Conservation (phyloP, 1,140 invertebrate species). For the Leptopilina clavipes region DNA sequence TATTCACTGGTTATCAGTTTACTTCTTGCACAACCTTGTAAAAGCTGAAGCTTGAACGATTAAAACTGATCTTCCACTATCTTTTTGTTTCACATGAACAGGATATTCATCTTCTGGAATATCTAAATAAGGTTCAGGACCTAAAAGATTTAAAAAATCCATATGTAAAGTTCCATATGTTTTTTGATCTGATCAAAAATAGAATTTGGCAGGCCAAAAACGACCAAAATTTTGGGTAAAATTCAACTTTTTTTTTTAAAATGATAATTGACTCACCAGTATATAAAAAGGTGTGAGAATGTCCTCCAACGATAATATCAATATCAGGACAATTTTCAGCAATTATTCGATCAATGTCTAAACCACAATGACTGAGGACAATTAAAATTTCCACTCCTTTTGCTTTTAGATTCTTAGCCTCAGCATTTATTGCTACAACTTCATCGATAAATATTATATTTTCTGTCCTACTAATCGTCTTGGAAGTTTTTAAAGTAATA, state of each 20-base stretch:
- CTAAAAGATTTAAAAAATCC: constrained; percentile 44
- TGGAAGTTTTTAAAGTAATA: no score
- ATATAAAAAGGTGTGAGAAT: constrained; percentile 88
- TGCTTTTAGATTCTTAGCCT: constrained; percentile 78
- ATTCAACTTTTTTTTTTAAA: not conserved
- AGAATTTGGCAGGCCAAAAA: no score
- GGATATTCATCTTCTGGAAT: constrained; percentile 79
- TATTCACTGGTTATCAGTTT: no score
- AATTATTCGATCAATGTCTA: constrained; percentile 81
- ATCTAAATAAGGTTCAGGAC: constrained; percentile 76
- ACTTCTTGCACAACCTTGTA: constrained; percentile 72
- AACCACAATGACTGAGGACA: constrained; percentile 86
- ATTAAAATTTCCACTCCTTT: constrained; percentile 85
- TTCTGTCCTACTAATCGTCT: constrained; percentile 79
- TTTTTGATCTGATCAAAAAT: not conserved
- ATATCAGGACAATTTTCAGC: constrained; percentile 80
- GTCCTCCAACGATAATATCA: constrained; percentile 90
- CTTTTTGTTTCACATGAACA: constrained; percentile 77
- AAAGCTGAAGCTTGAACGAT: constrained; percentile 83
- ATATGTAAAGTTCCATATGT: no score
- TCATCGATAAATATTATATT: constrained; percentile 81
- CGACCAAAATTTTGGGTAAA: no score
- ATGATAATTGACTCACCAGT: constrained; percentile 63
- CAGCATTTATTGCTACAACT: constrained; percentile 78
- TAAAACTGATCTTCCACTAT: constrained; percentile 78